Base-by-base conservation (phyloP, 2,888 invertebrate species). In the Eilema sororculum region DNA sequence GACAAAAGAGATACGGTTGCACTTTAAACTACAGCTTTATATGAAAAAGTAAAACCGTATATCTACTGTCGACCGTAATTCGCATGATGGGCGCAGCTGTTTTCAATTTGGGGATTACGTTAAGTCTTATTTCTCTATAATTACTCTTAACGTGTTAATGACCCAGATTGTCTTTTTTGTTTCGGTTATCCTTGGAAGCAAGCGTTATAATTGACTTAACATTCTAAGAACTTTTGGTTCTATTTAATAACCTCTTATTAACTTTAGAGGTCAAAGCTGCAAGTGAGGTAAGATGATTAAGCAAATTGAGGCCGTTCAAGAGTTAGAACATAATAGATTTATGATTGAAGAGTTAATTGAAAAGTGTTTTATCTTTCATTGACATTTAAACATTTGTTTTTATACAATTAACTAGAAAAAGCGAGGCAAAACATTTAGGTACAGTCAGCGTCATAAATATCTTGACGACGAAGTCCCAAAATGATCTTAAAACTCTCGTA, bases 201-300 rank as follows among this genome's bases (percentile, higher is more conserved):
- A 37, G 9, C 28, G 20, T 56, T 65, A 9, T 57, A 65, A 58
- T 65, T 65, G 57, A 58, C 33, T 41, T 52, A 33, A 30, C 57
- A 58, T 65, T 65, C 37, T 65, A 65, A 25, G 24, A 37, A 13
- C 13, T 58, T 20, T 24, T 22, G 16, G 22, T 58, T 9, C 22
- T 22, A 65, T 24, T 25, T 9, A 41, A 37, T 24, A 62, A 25
- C 52, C 24, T 41, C 22, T 41, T 41, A 62, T 64, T 64, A 64
- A n/a, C 12, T 37, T 65, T 65, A 56, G 58, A 58, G 58, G 58
- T 58, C 58, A 65, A 64, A 37, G 58, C 30, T 37, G 12, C 22
- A 30, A 24, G 22, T 52, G 59, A 57, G 12, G 22, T 41, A 30
- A 30, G 13, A 30, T 52, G n/a, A 62, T 24, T 62, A 56, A n/a